These are phyloP conservation scores for Catalaphyllia jardinei DNA, from an alignment of 64 coral and sea anemone species.

Conservation along the genomic window DNA sequence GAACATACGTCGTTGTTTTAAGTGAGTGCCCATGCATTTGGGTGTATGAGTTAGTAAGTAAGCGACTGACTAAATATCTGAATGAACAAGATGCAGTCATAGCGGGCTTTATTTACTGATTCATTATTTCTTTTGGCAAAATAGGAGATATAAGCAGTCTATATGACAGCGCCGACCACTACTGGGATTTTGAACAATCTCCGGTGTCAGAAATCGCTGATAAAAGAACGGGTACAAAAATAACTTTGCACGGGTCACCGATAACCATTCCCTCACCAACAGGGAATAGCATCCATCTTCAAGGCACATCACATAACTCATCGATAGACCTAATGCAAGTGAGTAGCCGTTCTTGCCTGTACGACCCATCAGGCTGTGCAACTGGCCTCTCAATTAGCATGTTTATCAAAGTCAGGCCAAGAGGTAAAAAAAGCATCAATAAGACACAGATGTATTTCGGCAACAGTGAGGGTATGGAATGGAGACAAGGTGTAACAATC, in stretches of 20 bases:
- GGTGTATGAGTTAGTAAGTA: too few species aligned
- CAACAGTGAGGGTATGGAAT: background rate
- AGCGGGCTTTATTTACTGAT: background rate
- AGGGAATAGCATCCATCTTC: constrained; percentile 1
- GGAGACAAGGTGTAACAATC: background rate
- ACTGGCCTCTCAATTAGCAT: constrained; percentile 7
- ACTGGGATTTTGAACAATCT: constrained; percentile 43
- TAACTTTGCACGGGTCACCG: background rate
- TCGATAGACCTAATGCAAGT: background rate
- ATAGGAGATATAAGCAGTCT: constrained; percentile 1
- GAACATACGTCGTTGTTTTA: too few species aligned
- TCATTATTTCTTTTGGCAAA: background rate
- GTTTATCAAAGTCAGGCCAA: constrained; percentile 12
- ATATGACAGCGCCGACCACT: background rate
- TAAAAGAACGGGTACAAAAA: background rate
- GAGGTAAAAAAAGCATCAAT: background rate
- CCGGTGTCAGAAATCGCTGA: background rate
- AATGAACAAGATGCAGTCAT: too few species aligned
- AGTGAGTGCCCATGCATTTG: too few species aligned
- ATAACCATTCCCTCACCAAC: background rate
- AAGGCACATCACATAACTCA: background rate
- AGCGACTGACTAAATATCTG: too few species aligned
- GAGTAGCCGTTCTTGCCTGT: background rate
- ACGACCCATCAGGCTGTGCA: constrained; percentile 19
- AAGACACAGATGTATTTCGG: constrained; percentile 1